Base-by-base conservation (phyloP, 92 coral and sea anemone species). In the Scolanthus callimorphus region DNA sequence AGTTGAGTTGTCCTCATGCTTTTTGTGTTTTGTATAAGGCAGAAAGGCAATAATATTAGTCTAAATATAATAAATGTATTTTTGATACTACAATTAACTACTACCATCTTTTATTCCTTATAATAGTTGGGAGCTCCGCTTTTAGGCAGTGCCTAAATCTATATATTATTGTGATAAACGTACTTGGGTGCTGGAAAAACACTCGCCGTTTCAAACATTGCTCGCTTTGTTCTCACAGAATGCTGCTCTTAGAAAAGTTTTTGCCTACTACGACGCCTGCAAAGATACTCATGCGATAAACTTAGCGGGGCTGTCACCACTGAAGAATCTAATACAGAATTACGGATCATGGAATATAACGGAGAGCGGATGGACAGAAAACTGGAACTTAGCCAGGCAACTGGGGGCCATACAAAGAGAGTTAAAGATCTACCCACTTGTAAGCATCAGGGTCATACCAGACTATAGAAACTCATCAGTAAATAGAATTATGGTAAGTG, bases 261-360 rank as follows among this genome's bases (percentile, higher is more conserved):
- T 83, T 53, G 52, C 30, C 46, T 87, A 60, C 61, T 88, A 86
- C 61, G 95, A 79, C 46, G 71, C 96, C 0, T 91, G 97, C 67
- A 76, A 70, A 31, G 70, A 88, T 65, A 59, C 55, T 1, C 41
- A 57, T 27, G 65, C 53, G 3, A 92, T 88, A 29, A 81, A 69
- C 31, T 50, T 30, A 2, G 87, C 80, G 11, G 78, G 76, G 27
- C 65, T 67, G 0, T 20, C 53, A 47, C 89, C 89, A 23, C 31
- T 92, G 44, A 78, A 49, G 11, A 29, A 21, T 8, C 27, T 85
- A 4, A 62, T 92, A 1, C 34, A 53, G 29, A 70, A 70, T 17
- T 88, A 84, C 47, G 92, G 92, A 39, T 92, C 96, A 3, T 92
- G 98, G 98, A 88, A 63, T 62, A 66, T 88, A 37, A 92, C 98